Percentiles rank a stretch among this genome's conserved stretches.
phyloP scores from a whole-genome alignment of 1,140 invertebrate species.

The Danaus plexippus region DNA sequence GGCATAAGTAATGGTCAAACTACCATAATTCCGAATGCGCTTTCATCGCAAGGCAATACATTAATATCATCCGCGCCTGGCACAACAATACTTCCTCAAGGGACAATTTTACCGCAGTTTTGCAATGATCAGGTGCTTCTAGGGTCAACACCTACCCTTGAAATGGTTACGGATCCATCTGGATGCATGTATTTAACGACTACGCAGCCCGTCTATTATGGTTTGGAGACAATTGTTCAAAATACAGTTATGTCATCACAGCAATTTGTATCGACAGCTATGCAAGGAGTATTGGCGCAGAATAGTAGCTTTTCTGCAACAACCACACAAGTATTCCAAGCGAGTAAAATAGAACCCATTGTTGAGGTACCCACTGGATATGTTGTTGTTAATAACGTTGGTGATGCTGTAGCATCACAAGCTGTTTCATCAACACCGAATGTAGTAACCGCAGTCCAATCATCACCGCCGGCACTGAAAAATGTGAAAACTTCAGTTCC shows the following conservation, averaged over 20 bases:
- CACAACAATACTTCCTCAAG: conserved; percentile 72
- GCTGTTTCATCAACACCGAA: conserved; percentile 48
- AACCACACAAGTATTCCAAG: conserved; percentile 86
- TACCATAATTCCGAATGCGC: conserved; percentile 63
- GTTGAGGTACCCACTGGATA: conserved; percentile 80
- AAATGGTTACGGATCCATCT: conserved; percentile 79
- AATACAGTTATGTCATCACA: conserved; percentile 89
- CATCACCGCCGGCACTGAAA: conserved; percentile 52
- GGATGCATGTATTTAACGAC: conserved; percentile 78
- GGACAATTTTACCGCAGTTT: conserved; percentile 78
- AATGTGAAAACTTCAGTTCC: conserved; percentile 59
- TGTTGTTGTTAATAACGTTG: conserved; percentile 78
- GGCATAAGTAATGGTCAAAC: conserved; percentile 65
- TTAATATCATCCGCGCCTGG: conserved; percentile 58
- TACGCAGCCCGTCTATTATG: conserved; percentile 83
- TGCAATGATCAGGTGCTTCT: conserved; percentile 76
- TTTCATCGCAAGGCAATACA: conserved; percentile 63
- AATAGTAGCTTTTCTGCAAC: conserved; percentile 85
- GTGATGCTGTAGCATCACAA: conserved; percentile 53
- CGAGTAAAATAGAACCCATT: conserved; percentile 85
- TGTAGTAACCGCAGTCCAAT: conserved; percentile 56
- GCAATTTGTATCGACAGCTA: conserved; percentile 83
- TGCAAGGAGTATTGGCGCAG: conserved; percentile 82
- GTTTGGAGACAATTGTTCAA: conserved; percentile 86
- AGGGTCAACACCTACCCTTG: conserved; percentile 77